Evolutionary conservation across 2,888 invertebrate species (phyloP), one percentile per base, ranked within the genome.

Genomic region (Cheilosia impressa): DNA sequence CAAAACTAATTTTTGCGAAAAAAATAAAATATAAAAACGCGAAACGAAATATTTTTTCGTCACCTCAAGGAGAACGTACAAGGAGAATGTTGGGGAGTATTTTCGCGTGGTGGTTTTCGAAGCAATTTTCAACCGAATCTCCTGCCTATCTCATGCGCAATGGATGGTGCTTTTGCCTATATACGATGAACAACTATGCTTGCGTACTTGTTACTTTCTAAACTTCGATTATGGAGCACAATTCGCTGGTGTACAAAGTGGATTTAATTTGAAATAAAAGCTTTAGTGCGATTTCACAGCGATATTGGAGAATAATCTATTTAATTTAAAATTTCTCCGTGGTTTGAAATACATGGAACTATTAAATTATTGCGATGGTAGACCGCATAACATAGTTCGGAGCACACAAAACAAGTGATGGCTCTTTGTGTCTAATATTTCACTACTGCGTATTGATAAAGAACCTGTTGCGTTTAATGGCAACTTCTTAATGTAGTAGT

Each of bases 91-190:
- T 43, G 57, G 27, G 22, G 55, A 65, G 43, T 66, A 72, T 52
- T 60, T 71, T 65, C 66, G 79, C 72, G 65, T 79, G 50, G 72
- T 71, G 60, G 52, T 72, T 72, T 72, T 65, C 31, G 9, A 79
- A 72, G 19, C 45, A 34, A 66, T 52, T 57, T 66, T 76, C 41
- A 66, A 65, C 34, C n/a, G 22, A 73, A 65, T 55, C 24, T 53
- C 45, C 55, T 68, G 19, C 31, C 31, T 50, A 58, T 58, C 58
- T 66, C 79, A 79, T 79, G 79, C 79, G 79, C 79, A 79, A 52
- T 79, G 58, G 57, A 65, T 13, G 19, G 66, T 72, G 72, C 79
- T 79, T 78, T 79, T 58, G 34, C 17, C n/a, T 55, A 38, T 71
- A 69, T 57, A 63, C 47, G 22, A 57, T 63, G 50, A 22, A 19